Conservation (phyloP, 2,888 invertebrate species). For the Melikaiella ostensackeni region DNA sequence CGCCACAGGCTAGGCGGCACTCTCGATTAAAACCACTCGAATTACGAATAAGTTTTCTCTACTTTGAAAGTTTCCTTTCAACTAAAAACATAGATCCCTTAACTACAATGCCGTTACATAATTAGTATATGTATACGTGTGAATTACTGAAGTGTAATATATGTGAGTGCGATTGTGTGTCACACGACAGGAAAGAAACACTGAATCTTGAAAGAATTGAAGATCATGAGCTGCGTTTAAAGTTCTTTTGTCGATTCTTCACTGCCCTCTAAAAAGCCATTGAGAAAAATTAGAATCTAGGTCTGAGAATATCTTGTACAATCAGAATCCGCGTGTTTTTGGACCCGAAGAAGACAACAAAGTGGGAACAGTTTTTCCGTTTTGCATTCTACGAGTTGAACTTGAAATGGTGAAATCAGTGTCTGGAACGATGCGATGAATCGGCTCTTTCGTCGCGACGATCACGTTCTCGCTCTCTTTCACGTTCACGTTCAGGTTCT, state of each 20-base stretch:
- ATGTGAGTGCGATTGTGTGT: slow-evolving; percentile 17
- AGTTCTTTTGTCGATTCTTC: slow-evolving; percentile 21
- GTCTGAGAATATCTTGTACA: slow-evolving; percentile 16
- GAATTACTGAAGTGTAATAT: slow-evolving; percentile 58
- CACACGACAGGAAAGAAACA: slow-evolving; percentile 27
- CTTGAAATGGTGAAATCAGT: slow-evolving; percentile 75
- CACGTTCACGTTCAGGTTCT: slow-evolving; percentile 82
- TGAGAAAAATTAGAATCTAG: slow-evolving; percentile 24
- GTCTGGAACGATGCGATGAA: slow-evolving; percentile 83
- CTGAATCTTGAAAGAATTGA: slow-evolving; percentile 42
- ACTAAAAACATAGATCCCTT: slow-evolving; percentile 45
- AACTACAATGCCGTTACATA: slow-evolving; percentile 60
- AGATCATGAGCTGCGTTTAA: slow-evolving; percentile 37
- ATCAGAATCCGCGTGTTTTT: slow-evolving; percentile 14
- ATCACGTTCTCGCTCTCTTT: slow-evolving; percentile 83
- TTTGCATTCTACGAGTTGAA: slow-evolving; percentile 16
- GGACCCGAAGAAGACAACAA: slow-evolving; percentile 12
- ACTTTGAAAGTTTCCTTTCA: slow-evolving; percentile 21
- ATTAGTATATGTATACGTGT: slow-evolving; percentile 59
- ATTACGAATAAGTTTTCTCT: slow-evolving; percentile 24
- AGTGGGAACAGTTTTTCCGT: neutral
- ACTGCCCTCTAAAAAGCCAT: slow-evolving; percentile 19
- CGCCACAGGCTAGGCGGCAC: slow-evolving; percentile 5
- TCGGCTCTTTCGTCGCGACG: slow-evolving; percentile 82
- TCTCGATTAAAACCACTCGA: slow-evolving; percentile 21